Evolutionary conservation across 2,888 invertebrate species (phyloP), one percentile per base, ranked within the genome.

Genomic region (Chymomyza caudatula): DNA sequence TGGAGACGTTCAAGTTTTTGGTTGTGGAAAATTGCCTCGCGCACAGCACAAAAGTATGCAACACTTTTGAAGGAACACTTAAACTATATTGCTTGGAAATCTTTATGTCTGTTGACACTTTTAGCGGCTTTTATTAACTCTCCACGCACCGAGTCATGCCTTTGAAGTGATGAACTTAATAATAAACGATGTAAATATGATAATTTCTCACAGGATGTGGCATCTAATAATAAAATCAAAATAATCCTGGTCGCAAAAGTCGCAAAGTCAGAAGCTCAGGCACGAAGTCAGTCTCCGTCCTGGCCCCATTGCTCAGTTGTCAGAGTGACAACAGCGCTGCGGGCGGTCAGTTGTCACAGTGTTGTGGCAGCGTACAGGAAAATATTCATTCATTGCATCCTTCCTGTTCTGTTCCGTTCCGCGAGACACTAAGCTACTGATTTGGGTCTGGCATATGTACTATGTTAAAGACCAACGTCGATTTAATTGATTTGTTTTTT

Each of bases 141-240:
- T 29, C 22, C 60, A 53, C 53, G 22, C 29, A 15, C 54, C 25
- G 2, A 13, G 22, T 15, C 22, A 15, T 60, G 68, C 72, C 70
- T 77, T 80, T 88, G 86, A 86, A 88, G 89, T 89, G 89, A 88
- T 89, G 88, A 89, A 89, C 87, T 89, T 90, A 90, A 90, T 90
- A 90, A 90, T 90, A 90, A 90, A 90, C 89, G 90, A 90, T 88
- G 87, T 88, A 90, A 90, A 90, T 90, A 90, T 90, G 90, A 90
- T 90, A 90, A 90, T 90, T 90, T 90, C 87, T 85, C 89, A 82
- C 89, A 90, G 89, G 88, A 88, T 90, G 90, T 90, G 90, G 89
- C 83, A 89, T 89, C 88, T 89, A 90, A 90, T 89, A 90, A 89
- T 88, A 88, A 89, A 89, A 89, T 89, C 89, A 89, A 87, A 89